Percentiles rank a stretch among this genome's conserved stretches.
phyloP scores from a whole-genome alignment of 2,888 invertebrate species.

The Clunio marinus region DNA sequence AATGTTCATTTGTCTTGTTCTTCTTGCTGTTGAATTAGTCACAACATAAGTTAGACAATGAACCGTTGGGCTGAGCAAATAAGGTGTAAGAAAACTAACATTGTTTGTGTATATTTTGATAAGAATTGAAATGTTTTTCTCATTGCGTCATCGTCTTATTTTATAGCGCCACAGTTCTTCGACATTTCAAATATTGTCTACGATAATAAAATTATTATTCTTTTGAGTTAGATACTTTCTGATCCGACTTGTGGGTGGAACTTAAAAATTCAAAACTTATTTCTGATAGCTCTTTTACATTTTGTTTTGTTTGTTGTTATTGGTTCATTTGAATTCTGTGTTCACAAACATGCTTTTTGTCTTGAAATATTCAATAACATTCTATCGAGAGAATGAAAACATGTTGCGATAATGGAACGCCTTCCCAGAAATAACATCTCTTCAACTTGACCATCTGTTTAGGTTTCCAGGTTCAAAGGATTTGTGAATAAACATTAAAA shows the following conservation, averaged over 20 bases:
- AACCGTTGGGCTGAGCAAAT: neutral
- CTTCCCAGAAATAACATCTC: neutral
- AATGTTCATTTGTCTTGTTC: neutral
- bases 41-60: neutral
- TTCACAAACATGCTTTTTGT: neutral
- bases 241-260: slow-evolving; percentile 1
- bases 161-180: neutral
- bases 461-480: neutral
- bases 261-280: neutral
- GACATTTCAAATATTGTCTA: neutral
- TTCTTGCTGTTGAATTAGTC: neutral
- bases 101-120: slow-evolving; percentile 10
- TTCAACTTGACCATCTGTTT: neutral
- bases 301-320: too few species aligned
- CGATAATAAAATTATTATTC: neutral
- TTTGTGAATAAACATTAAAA: too few species aligned
- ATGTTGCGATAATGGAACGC: neutral
- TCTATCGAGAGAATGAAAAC: neutral
- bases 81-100: neutral
- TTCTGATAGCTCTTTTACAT: too few species aligned
- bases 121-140: neutral
- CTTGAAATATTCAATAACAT: neutral
- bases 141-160: neutral
- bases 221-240: too few species aligned
- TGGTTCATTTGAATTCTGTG: neutral